Base-by-base conservation (phyloP, 2,888 invertebrate genomes). In the Geophilus truncorum region DNA sequence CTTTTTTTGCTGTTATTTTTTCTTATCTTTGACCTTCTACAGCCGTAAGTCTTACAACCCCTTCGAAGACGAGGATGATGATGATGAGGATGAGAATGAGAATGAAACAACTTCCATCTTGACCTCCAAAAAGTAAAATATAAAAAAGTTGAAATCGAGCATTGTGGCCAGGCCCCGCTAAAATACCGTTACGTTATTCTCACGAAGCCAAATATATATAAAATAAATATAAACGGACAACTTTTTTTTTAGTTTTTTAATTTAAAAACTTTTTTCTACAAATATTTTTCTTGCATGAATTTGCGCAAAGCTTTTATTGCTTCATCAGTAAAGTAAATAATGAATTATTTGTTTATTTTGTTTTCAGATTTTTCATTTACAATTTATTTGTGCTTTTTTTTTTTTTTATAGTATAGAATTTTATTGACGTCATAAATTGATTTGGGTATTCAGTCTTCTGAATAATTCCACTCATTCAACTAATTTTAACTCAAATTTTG, bases 71-170 rank as follows among this genome's bases (percentile, higher is more conserved):
- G 82, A 82, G 12, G 83, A 83, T 28, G 82, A 83, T 70, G 83
- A 83, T 80, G 83, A 81, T 30, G 81, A 82, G 80, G 83, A 83
- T 80, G 83, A 82, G 7, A 80, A 80, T 83, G 86, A 87, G 62
- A 86, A 86, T 81, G 85, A 85, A 82, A 86, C 87, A 40, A 84
- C 85, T 80, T 87, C 85, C 81, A 87, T 40, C 23, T 77, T 81
- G 81, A 85, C 86, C 83, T 86, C 87, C 84, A 84, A 86, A 82
- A 87, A 88, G 77, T 77, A 77, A 77, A 77, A n/a, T n/a, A n/a
- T n/a, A n/a, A 75, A 32, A 36, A n/a, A 15, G 15, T 30, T 21
- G 21, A n/a, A 62, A 12, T 25, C 25, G 5, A 62, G 62, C 62
- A 25, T 25, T 25, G 62, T 62, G 23, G 25, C 25, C 62, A 23